Evolutionary conservation across 2,888 invertebrate genomes (phyloP).

Genomic region (Melieria omissa): DNA sequence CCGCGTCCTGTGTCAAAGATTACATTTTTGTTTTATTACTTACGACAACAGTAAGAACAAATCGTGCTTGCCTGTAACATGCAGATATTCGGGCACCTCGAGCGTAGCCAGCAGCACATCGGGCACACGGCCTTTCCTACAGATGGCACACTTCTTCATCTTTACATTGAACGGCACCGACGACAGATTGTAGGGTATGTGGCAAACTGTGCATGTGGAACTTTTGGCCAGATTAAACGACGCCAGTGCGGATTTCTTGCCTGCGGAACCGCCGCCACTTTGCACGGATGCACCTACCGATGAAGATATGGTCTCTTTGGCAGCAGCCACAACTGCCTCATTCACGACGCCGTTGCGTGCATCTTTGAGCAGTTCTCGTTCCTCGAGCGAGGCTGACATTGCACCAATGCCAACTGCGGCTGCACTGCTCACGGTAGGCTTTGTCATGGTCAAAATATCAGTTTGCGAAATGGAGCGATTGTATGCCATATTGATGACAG

Average conservation of each 20-base stretch:
- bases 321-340: slow-evolving; percentile 25
- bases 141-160: slow-evolving; percentile 78
- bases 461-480: slow-evolving; percentile 63
- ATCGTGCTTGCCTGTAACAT: slow-evolving; percentile 70
- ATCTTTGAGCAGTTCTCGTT: slow-evolving; percentile 66
- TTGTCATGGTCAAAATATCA: slow-evolving; percentile 56
- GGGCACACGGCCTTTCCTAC: slow-evolving; percentile 85
- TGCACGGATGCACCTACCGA: slow-evolving; percentile 47
- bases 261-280: slow-evolving; percentile 39
- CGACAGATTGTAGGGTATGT: slow-evolving; percentile 84
- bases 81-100: slow-evolving; percentile 81
- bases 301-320: slow-evolving; percentile 52
- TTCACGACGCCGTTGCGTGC: slow-evolving; percentile 46
- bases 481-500: slow-evolving; percentile 76
- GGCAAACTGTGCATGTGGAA: slow-evolving; percentile 70
- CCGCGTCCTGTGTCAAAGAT: slow-evolving; percentile 67
- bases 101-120: slow-evolving; percentile 91
- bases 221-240: slow-evolving; percentile 48
- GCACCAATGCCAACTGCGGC: slow-evolving; percentile 53
- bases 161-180: slow-evolving; percentile 80
- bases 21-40: neutral
- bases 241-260: slow-evolving; percentile 49
- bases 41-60: neutral
- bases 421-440: slow-evolving; percentile 51
- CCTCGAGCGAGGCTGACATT: slow-evolving; percentile 69